Conservation (phyloP, 2,888 invertebrate genomes). For the Conus canariensis region DNA sequence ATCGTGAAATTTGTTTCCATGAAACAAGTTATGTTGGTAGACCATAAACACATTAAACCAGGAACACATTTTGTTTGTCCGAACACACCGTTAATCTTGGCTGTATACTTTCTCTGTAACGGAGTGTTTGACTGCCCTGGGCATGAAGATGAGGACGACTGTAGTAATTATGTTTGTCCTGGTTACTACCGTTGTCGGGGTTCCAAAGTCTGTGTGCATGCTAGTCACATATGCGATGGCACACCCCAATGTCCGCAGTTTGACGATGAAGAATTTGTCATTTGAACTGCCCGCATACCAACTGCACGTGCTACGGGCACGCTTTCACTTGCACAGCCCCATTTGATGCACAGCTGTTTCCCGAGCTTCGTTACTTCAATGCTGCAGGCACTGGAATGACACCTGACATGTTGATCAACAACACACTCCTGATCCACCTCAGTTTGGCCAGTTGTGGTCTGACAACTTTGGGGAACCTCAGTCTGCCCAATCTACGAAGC, state of each 20-base stretch:
- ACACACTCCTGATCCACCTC: slow-evolving; percentile 6
- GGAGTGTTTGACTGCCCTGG: not conserved
- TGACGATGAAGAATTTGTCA: not conserved
- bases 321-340: not conserved
- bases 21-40: not conserved
- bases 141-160: not conserved
- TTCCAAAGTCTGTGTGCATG: not conserved
- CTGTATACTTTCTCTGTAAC: not conserved
- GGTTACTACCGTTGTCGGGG: not conserved
- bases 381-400: not conserved
- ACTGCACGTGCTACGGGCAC: slow-evolving; percentile 12
- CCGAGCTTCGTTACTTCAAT: not conserved
- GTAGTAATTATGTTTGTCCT: not conserved
- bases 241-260: not conserved
- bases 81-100: not conserved
- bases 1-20: not conserved
- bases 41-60: not conserved
- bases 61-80: not conserved
- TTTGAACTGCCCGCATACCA: not conserved
- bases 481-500: not conserved
- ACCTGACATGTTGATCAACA: not conserved
- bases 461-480: not conserved
- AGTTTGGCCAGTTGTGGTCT: not conserved
- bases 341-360: not conserved
- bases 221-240: not conserved